Evolutionary conservation across 2,888 invertebrate species (phyloP), one percentile per base, ranked within the genome.

Genomic region (Melikaiella ostensackeni): DNA sequence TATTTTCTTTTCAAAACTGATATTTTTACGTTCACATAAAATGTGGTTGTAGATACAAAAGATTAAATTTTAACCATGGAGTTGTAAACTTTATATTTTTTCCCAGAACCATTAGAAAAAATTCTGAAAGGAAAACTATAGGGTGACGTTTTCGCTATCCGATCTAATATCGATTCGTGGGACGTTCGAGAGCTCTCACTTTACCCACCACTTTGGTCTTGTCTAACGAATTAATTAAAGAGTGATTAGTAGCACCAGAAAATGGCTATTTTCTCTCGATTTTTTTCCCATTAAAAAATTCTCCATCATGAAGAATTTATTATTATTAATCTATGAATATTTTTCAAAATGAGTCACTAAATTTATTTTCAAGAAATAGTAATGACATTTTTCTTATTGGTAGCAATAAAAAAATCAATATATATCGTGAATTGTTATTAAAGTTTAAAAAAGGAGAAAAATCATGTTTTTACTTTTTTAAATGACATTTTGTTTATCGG

Each of bases 121-220:
- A 7, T 46, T n/a, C 19, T 46, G 19, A 19, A 46, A 19, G 0
- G 1, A 19, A 1, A 46, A 46, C 19, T 46, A 7, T 19, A 7
- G 19, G 46, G 46, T 19, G 46, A 19, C 9, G 55, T 24, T 24
- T 7, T 9, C 4, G 55, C 55, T 57, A 57, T 3, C 21, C 1
- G 55, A 57, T 57, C n/a, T 57, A 24, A 57, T 57, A 57, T 57
- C 55, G 55, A 57, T 57, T 57, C 21, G 21, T 11, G 21, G 55
- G 55, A 57, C 21, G 21, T 57, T 24, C 8, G 9, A 57, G 55
- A 24, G 55, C 8, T 57, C 55, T 57, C 9, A 57, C 55, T 57
- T 57, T 57, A 57, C 21, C 55, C 55, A 21, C n/a, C 21, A 57
- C 55, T 57, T 57, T 57, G 11, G 24, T 57, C 57, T 57, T 57